phyloP scores from a whole-genome alignment of 2,797 vertebrate species.

The Chelon labrosus region DNA sequence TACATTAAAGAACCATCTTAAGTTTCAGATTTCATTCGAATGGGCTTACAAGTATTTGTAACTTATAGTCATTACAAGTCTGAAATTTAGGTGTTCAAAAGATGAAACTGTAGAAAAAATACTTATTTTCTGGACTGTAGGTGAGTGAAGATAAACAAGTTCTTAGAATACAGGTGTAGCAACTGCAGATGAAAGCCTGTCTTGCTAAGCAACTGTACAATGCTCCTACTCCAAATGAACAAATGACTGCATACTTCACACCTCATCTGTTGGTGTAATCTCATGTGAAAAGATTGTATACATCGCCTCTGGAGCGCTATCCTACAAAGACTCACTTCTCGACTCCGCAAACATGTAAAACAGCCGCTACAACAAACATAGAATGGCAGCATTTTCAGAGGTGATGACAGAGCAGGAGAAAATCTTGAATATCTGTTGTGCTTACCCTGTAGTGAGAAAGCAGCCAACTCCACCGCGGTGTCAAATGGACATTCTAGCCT shows the following conservation, averaged over 20 bases:
- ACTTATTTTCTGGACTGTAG: not conserved
- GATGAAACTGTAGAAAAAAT: not conserved
- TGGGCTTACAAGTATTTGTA: not conserved
- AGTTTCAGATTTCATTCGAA: no score
- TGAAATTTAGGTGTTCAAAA: no score
- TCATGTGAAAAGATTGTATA: not conserved
- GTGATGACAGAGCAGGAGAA: not conserved
- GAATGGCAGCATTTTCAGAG: constrained; percentile 1
- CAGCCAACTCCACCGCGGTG: constrained; percentile 92
- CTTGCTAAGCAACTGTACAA: not conserved
- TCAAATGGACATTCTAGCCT: constrained; percentile 97
- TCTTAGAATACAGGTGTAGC: not conserved
- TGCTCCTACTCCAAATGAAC: not conserved
- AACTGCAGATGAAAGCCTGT: not conserved
- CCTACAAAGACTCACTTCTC: not conserved
- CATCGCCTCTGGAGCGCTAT: not conserved
- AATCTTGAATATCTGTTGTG: constrained; percentile 1
- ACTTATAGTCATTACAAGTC: no score
- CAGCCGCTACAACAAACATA: not conserved
- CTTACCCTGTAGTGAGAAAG: constrained; percentile 96
- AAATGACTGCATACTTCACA: not conserved
- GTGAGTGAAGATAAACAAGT: not conserved
- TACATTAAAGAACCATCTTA: no score
- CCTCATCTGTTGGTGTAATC: not conserved
- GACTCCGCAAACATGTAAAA: not conserved